A percentile compares a stretch with the other conserved stretches of the same genome.
Conservation (phyloP, 2,797 vertebrate species). For the Danionella dracula region DNA sequence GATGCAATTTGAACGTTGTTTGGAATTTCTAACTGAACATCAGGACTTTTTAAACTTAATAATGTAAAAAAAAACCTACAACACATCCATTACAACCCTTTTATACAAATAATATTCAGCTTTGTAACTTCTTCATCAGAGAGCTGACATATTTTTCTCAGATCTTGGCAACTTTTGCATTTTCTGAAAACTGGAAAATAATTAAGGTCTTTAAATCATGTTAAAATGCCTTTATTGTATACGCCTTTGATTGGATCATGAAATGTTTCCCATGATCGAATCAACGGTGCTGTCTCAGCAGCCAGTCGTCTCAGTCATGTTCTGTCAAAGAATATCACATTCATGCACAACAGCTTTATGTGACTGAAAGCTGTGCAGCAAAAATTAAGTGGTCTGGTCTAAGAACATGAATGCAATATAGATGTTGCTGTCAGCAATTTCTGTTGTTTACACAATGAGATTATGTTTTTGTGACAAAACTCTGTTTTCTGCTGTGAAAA, state of each 20-base stretch:
- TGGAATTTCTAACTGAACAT: too few relatives aligned
- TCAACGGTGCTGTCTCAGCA: not conserved
- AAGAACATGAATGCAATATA: not conserved
- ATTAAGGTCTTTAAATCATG: too few relatives aligned
- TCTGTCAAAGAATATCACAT: not conserved
- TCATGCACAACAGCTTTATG: not conserved
- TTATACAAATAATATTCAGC: too few relatives aligned
- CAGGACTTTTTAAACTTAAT: too few relatives aligned
- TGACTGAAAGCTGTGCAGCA: not conserved
- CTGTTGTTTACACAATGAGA: conserved; percentile 35
- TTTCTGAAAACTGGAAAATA: too few relatives aligned
- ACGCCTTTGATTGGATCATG: not conserved
- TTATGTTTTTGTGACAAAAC: conserved; percentile 29
- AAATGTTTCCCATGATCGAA: not conserved
- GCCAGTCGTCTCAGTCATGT: not conserved
- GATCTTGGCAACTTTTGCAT: too few relatives aligned
- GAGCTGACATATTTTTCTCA: too few relatives aligned
- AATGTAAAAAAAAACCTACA: too few relatives aligned
- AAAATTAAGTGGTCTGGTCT: not conserved
- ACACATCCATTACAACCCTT: too few relatives aligned
- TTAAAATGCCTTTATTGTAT: too few relatives aligned
- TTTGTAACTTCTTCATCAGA: too few relatives aligned
- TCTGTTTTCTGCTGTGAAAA: conserved; percentile 18
- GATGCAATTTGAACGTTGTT: too few relatives aligned
- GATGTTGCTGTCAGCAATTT: conserved; percentile 3